These are phyloP conservation scores for Trachythela sp. DNA, from an alignment of 64 coral and sea anemone genomes.

Conservation along the genomic window DNA sequence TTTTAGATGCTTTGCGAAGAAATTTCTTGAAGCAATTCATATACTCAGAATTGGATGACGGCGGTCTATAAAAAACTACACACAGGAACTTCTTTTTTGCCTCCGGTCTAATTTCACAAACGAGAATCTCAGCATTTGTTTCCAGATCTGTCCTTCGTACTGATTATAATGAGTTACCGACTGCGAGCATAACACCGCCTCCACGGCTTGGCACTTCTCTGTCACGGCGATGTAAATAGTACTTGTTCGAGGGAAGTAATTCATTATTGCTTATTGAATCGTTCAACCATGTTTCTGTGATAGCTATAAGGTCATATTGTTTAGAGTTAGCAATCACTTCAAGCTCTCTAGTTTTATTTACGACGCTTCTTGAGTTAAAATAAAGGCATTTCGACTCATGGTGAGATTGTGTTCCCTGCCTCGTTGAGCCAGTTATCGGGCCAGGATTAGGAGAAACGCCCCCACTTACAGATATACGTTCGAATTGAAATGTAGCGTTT, in stretches of 20 bases:
- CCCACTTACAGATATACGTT: neutral
- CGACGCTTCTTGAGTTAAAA: neutral
- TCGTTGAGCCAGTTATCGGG: neutral
- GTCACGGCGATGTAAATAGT: neutral
- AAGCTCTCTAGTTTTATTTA: neutral
- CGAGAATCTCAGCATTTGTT: neutral
- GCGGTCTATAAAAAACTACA: slow-evolving; percentile 1
- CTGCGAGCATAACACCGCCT: slow-evolving; percentile 5
- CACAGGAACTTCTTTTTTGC: neutral
- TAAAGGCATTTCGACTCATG: slow-evolving; percentile 9
- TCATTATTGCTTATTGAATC: neutral
- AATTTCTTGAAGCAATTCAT: neutral
- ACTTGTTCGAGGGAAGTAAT: neutral
- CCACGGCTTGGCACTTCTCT: neutral
- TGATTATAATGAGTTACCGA: neutral
- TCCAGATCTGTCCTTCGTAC: neutral
- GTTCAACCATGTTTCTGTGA: slow-evolving; percentile 17
- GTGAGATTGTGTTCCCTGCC: neutral
- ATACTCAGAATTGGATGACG: neutral
- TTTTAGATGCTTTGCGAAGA: neutral
- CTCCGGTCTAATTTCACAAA: neutral
- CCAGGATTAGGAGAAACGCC: neutral
- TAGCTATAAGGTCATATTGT: neutral
- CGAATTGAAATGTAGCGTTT: neutral
- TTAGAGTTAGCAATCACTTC: neutral